Conservation (phyloP, 64 coral and sea anemone species). For the Dendrophyllia cribrosa region DNA sequence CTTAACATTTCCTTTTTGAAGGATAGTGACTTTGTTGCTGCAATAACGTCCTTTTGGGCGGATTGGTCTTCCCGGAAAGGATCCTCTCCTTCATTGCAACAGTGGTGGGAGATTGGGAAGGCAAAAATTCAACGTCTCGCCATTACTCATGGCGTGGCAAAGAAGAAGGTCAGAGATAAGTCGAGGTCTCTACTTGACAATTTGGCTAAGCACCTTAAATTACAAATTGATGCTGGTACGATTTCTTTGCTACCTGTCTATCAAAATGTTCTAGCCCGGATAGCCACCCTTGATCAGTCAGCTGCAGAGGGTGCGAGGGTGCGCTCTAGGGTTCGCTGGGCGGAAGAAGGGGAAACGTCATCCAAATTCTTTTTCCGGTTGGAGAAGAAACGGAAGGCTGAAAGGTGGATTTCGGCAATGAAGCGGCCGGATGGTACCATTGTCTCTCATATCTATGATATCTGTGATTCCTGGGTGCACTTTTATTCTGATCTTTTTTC, state of each 20-base stretch:
- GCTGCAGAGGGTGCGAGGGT: not conserved
- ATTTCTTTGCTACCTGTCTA: not conserved
- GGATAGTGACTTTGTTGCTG: too few species aligned
- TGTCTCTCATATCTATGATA: too few species aligned
- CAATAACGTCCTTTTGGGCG: too few species aligned
- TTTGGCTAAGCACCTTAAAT: not conserved
- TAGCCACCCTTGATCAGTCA: not conserved
- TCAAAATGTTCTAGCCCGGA: not conserved
- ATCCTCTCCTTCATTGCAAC: too few species aligned
- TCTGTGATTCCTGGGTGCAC: too few species aligned
- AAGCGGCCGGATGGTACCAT: not conserved
- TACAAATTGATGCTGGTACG: not conserved
- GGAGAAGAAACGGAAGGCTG: not conserved
- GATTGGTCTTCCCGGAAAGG: too few species aligned
- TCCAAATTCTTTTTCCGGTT: not conserved
- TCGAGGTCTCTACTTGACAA: not conserved
- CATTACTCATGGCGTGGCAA: too few species aligned
- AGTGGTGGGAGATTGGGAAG: too few species aligned
- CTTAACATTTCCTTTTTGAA: too few species aligned
- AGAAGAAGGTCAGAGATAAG: too few species aligned
- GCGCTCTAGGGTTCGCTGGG: not conserved
- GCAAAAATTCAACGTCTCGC: too few species aligned
- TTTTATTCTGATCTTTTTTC: too few species aligned
- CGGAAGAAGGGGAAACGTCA: constrained; percentile 7
- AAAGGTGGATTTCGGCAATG: not conserved